Base-by-base conservation (phyloP, 2,888 invertebrate genomes). In the Brachyptera putata region DNA sequence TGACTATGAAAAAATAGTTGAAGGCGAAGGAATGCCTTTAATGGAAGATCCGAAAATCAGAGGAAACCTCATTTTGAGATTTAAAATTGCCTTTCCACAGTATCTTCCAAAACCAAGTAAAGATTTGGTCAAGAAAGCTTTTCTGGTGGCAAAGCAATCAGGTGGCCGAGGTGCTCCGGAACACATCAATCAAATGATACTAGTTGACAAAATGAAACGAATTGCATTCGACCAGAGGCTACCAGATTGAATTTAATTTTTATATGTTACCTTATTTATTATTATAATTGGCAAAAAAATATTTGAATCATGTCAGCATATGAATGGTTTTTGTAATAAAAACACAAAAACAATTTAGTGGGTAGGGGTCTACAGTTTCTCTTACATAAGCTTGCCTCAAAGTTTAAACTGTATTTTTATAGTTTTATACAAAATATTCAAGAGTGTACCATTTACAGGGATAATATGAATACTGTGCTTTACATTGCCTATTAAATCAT, bases 11-110 rank as follows among this genome's bases (percentile, higher is more conserved):
- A 90, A 89, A 73, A 69, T 84, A 0, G 77, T 91, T 0, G 79
- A 80, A 57, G 82, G 81, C 5, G 91, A 91, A 74, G 91, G 91
- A 1, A 76, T 91, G 67, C 90, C 90, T 0, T 71, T 85, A 58
- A 78, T 83, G 1, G 81, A 82, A 58, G 78, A 82, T 67, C 76
- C 79, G 46, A 80, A 80, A 55, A 79, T 80, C 37, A 84, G 80
- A 66, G 91, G 91, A 9, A 81, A 87, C 69, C 74, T 91, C 41
- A 80, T 86, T 46, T 79, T 91, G 65, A 78, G 79, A 58, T 91
- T 91, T 70, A 75, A 80, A 57, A 78, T 84, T 30, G 72, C 76
- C 61, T 84, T 80, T 71, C 84, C 84, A 7, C 68, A 71, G 60
- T 80, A 80, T 69, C 68, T 83, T 53, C 76, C 80, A 13, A 73